These are phyloP conservation scores for Trinorchestia longiramus DNA, from an alignment of 1,140 invertebrate genomes.

Conservation along the genomic window DNA sequence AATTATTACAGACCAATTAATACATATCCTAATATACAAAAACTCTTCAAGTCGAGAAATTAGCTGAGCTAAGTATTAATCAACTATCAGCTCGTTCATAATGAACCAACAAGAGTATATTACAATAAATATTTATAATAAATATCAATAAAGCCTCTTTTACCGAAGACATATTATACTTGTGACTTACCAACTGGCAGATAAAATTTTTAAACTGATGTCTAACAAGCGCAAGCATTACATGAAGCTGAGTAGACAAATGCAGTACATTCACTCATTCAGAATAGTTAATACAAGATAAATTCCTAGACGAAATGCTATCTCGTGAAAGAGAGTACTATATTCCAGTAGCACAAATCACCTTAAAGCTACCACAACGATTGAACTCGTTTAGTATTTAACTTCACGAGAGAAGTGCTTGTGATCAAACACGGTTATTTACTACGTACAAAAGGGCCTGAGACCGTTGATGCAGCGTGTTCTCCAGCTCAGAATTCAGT, in stretches of 20 bases:
- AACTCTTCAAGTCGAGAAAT: not conserved
- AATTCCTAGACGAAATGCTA: not conserved
- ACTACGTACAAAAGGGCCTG: too few relatives aligned
- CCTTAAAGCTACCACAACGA: not conserved
- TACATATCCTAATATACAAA: not conserved
- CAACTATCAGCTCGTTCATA: too few relatives aligned
- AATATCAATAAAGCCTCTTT: not conserved
- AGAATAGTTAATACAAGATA: not conserved
- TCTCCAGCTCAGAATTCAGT: not conserved
- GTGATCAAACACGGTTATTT: not conserved
- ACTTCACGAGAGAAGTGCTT: not conserved
- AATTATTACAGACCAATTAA: not conserved
- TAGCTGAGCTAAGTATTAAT: too few relatives aligned
- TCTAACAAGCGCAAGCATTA: not conserved
- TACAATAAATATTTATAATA: not conserved
- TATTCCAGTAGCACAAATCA: not conserved
- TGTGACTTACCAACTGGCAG: not conserved
- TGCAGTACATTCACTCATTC: not conserved
- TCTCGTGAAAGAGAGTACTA: not conserved
- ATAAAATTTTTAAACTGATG: not conserved
- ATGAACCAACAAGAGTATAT: not conserved
- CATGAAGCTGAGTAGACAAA: not conserved
- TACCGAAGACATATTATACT: not conserved
- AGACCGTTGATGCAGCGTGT: not conserved
- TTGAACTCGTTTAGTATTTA: not conserved